Evolutionary conservation across 2,113 vertebrate genomes (phyloP).

Genomic region (Calidris pugnax): DNA sequence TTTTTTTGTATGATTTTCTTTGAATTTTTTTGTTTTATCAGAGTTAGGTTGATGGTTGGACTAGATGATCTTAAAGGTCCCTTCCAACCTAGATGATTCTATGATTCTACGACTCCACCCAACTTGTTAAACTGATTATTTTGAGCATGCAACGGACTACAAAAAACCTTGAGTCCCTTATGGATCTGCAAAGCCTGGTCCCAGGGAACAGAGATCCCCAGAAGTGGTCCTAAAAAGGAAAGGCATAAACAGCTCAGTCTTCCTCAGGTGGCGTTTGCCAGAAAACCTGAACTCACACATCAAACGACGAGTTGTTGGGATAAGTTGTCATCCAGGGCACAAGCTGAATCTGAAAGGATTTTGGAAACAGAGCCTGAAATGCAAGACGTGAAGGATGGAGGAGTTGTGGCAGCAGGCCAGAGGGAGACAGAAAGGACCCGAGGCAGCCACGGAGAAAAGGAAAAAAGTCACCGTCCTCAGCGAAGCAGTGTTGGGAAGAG

Average conservation of each 20-base stretch:
- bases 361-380: neutral
- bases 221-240: accelerated
- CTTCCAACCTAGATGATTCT: too few relatives aligned
- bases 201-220: neutral
- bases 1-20: too few relatives aligned
- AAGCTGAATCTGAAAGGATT: neutral
- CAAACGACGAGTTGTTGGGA: neutral
- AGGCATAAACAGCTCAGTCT: neutral
- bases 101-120: too few relatives aligned
- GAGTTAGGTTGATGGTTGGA: too few relatives aligned
- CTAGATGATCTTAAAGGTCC: too few relatives aligned
- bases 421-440: neutral
- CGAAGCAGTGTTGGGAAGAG: neutral
- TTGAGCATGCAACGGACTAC: neutral
- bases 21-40: too few relatives aligned
- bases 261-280: neutral
- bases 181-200: neutral
- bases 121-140: neutral
- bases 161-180: neutral
- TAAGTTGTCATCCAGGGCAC: accelerated
- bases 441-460: neutral
- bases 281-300: neutral
- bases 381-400: neutral
- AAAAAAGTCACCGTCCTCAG: neutral
- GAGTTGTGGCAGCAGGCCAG: neutral